Conservation (phyloP, 1,140 invertebrate genomes). For the Atta texana region DNA sequence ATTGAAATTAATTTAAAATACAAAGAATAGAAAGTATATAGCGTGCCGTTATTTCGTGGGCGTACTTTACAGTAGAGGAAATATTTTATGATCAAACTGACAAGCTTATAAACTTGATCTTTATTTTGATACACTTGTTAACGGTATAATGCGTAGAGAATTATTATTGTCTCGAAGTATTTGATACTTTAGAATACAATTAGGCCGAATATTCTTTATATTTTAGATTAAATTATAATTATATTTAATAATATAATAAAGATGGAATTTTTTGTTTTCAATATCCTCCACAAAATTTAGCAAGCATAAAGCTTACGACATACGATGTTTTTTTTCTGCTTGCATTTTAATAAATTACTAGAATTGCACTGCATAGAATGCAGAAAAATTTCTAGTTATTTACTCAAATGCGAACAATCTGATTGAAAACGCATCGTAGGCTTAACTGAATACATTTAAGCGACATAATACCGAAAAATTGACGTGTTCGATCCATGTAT, state of each 20-base stretch:
- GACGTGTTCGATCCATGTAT: constrained; percentile 20
- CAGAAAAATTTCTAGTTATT: no score
- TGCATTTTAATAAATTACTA: no score
- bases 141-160: neutral
- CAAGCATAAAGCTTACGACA: no score
- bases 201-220: neutral
- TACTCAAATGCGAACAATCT: no score
- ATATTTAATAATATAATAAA: neutral
- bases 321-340: no score
- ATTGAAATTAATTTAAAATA: constrained; percentile 3
- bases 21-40: neutral
- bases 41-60: neutral
- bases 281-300: neutral
- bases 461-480: neutral
- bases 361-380: no score
- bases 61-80: neutral
- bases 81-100: neutral
- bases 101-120: neutral
- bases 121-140: neutral
- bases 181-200: constrained; percentile 1
- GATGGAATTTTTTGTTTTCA: neutral
- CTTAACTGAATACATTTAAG: neutral
- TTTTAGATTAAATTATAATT: constrained; percentile 1
- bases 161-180: neutral
- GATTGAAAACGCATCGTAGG: no score